phyloP scores from a whole-genome alignment of 2,888 invertebrate genomes.

The Lithophane leautieri region DNA sequence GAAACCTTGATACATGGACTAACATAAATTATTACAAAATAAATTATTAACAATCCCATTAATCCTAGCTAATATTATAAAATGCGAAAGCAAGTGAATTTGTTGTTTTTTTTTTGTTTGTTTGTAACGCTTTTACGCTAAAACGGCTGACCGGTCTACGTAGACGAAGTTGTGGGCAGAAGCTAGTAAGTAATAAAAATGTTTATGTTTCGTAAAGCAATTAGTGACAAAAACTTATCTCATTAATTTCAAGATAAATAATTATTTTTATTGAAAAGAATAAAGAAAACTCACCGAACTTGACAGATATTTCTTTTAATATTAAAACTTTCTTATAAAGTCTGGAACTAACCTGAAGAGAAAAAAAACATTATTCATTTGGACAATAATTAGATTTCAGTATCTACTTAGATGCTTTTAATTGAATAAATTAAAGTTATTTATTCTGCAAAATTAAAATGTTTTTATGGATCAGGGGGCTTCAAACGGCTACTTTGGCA shows the following conservation, averaged over 20 bases:
- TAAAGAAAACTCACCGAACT: conserved; percentile 40
- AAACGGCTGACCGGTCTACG: too few species aligned
- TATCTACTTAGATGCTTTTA: neutral
- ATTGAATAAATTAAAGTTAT: conserved; percentile 18
- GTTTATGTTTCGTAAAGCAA: neutral
- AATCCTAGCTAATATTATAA: too few species aligned
- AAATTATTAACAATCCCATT: too few species aligned
- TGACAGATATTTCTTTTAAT: conserved; percentile 21
- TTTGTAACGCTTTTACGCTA: too few species aligned
- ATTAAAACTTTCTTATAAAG: conserved; percentile 31
- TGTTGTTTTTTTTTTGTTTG: too few species aligned
- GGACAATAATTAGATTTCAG: conserved; percentile 7
- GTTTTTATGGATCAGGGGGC: neutral
- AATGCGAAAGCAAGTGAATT: too few species aligned
- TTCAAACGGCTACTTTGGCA: too few species aligned
- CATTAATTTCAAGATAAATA: conserved; percentile 26
- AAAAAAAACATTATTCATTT: conserved; percentile 27
- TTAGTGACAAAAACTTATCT: conserved; percentile 39
- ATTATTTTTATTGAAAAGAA: conserved; percentile 22
- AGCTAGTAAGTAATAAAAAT: conserved; percentile 6
- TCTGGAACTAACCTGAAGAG: conserved; percentile 63
- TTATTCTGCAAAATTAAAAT: neutral
- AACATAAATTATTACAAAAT: too few species aligned
- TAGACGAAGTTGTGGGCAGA: neutral
- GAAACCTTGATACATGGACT: too few species aligned